Evolutionary conservation across 2,797 vertebrate genomes (phyloP).

Genomic region (Hoplostethus mediterraneus): DNA sequence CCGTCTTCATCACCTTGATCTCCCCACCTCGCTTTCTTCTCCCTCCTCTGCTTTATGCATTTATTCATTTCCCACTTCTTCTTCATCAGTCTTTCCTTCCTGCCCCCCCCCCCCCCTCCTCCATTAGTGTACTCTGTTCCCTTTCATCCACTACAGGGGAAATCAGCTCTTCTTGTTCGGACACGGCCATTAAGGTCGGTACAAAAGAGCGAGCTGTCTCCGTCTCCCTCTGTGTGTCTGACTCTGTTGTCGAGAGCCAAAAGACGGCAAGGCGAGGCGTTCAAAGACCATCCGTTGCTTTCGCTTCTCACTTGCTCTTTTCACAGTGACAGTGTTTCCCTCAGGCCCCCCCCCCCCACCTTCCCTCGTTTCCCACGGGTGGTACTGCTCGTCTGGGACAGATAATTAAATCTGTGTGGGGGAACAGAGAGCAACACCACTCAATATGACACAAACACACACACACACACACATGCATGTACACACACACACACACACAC

Average conservation of each 20-base stretch:
- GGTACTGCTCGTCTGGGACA: constrained; percentile 54
- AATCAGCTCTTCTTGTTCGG: constrained; percentile 44
- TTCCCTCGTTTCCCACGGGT: constrained; percentile 62
- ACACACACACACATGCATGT: constrained; percentile 8
- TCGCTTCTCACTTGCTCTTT: constrained; percentile 59
- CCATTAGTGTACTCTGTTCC: neutral
- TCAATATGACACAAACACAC: constrained; percentile 18
- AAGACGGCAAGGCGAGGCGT: constrained; percentile 38
- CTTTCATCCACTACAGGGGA: constrained; percentile 7
- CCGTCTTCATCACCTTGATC: constrained; percentile 62
- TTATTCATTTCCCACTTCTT: constrained; percentile 47
- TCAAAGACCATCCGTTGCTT: constrained; percentile 57
- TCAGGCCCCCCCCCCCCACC: neutral
- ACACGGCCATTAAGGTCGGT: constrained; percentile 33
- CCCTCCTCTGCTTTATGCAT: constrained; percentile 68
- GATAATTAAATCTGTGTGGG: constrained; percentile 70
- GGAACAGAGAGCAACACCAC: constrained; percentile 30
- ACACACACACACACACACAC: constrained; percentile 10
- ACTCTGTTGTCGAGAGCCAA: constrained; percentile 22
- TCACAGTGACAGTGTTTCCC: constrained; percentile 31
- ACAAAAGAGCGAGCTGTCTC: constrained; percentile 39
- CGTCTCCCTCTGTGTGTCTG: constrained; percentile 20
- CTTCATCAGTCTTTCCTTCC: constrained; percentile 38
- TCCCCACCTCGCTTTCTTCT: constrained; percentile 25
- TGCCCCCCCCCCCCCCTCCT: neutral